Evolutionary conservation across 2,113 vertebrate genomes (phyloP), one percentile per base, ranked within the genome.

Genomic region (Dolichotis patagonum): DNA sequence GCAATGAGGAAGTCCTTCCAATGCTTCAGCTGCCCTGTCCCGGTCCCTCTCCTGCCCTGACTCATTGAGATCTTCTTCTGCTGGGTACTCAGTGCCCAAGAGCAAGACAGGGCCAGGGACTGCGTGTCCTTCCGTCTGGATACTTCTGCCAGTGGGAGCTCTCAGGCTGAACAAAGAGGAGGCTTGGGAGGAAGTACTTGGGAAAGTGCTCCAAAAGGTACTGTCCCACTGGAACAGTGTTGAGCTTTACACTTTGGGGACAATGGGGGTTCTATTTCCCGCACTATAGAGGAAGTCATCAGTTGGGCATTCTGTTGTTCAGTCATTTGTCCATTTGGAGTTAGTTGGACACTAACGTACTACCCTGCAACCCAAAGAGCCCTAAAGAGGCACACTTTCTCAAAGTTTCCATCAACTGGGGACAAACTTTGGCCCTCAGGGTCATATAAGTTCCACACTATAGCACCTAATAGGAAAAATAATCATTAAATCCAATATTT

Each of bases 401-500:
- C 19, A 16, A 49, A 85, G 30, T 52, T 52, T 67, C 84, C 28
- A 14, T 12, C 30, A 14, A 10, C 19, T 46, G 10, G 41, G 41
- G 60, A 35, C 9, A 13, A 49, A 49, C 7, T 43, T 32, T 6
- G 32, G 17, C 38, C 16, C 20, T 65, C 4, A 7, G 60, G 8
- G 43, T 35, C 0, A 12, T 65, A 22, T 65, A 60, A 60, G 24
- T 30, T 84, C 30, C n/a, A 28, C 58, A 85, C 82, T 62, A 12
- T 9, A 28, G 46, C 1, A 52, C 8, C 16, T 46, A 52, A 10
- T 91, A 65, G 69, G 60, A 56, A 67, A 80, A 11, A 10, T 56
- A 75, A 78, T 80, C 73, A 65, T 71, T 69, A 91, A 91, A 32
- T 22, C 75, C 38, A 30, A 67, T 86, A 94, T 49, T 63, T 82